Percentiles rank a stretch among this genome's conserved stretches.
phyloP scores from a whole-genome alignment of 1,140 invertebrate genomes.

The Drosophila setifemur region DNA sequence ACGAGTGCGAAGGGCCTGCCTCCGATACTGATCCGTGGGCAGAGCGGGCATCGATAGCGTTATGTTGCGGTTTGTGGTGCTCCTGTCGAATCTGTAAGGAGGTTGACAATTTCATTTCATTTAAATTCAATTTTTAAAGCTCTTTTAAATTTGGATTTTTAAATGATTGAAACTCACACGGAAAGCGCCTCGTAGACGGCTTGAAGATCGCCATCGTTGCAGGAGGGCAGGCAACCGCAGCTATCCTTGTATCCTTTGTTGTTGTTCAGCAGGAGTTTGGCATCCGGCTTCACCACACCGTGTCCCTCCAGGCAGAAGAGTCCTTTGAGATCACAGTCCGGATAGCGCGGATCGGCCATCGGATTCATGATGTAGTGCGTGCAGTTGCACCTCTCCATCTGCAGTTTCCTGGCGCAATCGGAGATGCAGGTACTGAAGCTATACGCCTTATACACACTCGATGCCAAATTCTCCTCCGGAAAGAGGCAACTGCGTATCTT shows the following conservation, averaged over 20 bases:
- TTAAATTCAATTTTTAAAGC: too few species aligned
- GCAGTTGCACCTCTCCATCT: slow-evolving; percentile 83
- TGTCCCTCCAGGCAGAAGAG: slow-evolving; percentile 55
- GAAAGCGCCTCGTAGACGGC: slow-evolving; percentile 57
- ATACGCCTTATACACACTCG: slow-evolving; percentile 83
- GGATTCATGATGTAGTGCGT: slow-evolving; percentile 70
- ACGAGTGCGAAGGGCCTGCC: slow-evolving; percentile 83
- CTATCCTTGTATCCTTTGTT: slow-evolving; percentile 15
- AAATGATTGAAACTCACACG: slow-evolving; percentile 19
- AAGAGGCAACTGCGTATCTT: slow-evolving; percentile 83
- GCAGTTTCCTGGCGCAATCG: slow-evolving; percentile 82
- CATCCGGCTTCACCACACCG: slow-evolving; percentile 55
- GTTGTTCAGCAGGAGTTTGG: slow-evolving; percentile 42
- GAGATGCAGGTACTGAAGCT: slow-evolving; percentile 84
- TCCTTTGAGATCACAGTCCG: slow-evolving; percentile 57
- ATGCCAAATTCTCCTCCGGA: slow-evolving; percentile 82
- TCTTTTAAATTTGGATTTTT: background rate
- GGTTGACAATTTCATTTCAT: background rate
- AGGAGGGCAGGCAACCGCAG: slow-evolving; percentile 83
- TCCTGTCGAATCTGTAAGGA: slow-evolving; percentile 1
- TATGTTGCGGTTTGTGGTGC: slow-evolving; percentile 8
- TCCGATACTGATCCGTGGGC: slow-evolving; percentile 82
- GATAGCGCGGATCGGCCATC: slow-evolving; percentile 10
- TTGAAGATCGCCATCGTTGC: slow-evolving; percentile 83
- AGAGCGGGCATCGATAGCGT: slow-evolving; percentile 51